A percentile compares a stretch with the other conserved stretches of the same genome.
phyloP scores from a whole-genome alignment of 2,888 invertebrate genomes.

The Amiota minor region DNA sequence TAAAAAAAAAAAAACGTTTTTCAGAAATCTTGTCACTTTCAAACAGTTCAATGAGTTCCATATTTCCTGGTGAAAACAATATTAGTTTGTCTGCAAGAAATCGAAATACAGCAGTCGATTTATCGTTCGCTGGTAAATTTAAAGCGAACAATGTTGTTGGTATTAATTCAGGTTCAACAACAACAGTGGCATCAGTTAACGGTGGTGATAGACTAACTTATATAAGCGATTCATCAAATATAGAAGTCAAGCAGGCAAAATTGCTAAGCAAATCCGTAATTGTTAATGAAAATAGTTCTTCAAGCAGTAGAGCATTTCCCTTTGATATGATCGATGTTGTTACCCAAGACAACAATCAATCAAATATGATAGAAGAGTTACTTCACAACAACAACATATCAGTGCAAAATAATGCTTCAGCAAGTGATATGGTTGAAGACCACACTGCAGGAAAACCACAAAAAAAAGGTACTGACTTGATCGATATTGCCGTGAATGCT shows the following conservation, averaged over 20 bases:
- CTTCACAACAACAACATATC: constrained; percentile 24
- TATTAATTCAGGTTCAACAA: constrained; percentile 39
- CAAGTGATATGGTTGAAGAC: neutral
- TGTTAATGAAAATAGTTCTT: constrained; percentile 63
- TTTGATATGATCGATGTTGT: constrained; percentile 55
- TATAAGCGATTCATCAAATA: constrained; percentile 12
- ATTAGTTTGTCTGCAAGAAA: constrained; percentile 36
- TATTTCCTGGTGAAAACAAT: constrained; percentile 52
- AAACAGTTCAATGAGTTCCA: constrained; percentile 69
- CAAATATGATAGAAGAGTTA: constrained; percentile 47
- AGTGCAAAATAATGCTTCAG: constrained; percentile 22
- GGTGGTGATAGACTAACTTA: neutral
- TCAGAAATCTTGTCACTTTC: constrained; percentile 61
- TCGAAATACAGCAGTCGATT: constrained; percentile 52
- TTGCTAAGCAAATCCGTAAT: constrained; percentile 22
- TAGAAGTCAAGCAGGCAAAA: neutral
- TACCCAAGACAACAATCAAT: constrained; percentile 45
- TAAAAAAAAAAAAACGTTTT: constrained; percentile 10
- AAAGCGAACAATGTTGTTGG: constrained; percentile 47
- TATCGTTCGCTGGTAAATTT: constrained; percentile 71
- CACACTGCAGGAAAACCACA: neutral
- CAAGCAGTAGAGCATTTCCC: constrained; percentile 61
- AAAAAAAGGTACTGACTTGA: neutral
- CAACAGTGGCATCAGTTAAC: constrained; percentile 1
- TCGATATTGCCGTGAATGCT: neutral